Evolutionary conservation across 2,113 vertebrate genomes (phyloP), one percentile per base, ranked within the genome.

Genomic region (Eleginops maclovinus): DNA sequence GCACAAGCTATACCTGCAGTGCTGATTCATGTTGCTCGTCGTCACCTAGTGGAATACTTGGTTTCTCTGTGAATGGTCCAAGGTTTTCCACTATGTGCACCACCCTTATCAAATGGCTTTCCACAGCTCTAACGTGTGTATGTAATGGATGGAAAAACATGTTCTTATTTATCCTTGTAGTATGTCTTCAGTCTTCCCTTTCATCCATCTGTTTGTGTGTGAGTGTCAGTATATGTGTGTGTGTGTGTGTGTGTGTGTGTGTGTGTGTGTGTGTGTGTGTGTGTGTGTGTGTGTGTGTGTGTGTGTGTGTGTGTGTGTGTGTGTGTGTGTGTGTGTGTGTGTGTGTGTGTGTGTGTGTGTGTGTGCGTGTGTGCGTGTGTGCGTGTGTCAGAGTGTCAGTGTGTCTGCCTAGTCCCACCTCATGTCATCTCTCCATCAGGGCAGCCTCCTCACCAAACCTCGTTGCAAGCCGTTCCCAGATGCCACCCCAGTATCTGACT

Each of bases 361-460:
- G 31, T 36, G 31, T 36, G 31, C n/a, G n/a, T n/a, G n/a, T n/a
- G n/a, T n/a, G n/a, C n/a, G n/a, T n/a, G n/a, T n/a, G n/a, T n/a
- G n/a, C n/a, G n/a, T n/a, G n/a, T n/a, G n/a, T n/a, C n/a, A n/a
- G n/a, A n/a, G n/a, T 36, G 31, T 91, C 31, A 78, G 62, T 83
- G 36, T 92, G 82, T 92, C 69, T 91, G 73, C 89, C 83, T 71
- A 83, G 88, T 92, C 87, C 93, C 90, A 94, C 92, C 87, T 92
- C 92, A 92, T 93, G 85, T 94, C 90, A 91, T 96, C 88, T 96
- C 92, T 96, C 94, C 95, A 96, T 96, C 94, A 97, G 96, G 96
- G 94, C 77, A 91, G 87, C 89, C 91, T 95, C 92, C 88, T 94
- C 94, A 93, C 91, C 93, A 95, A 95, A 95, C 90, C 89, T 89